phyloP scores from a whole-genome alignment of 2,113 vertebrate genomes.

The Fulica atra region DNA sequence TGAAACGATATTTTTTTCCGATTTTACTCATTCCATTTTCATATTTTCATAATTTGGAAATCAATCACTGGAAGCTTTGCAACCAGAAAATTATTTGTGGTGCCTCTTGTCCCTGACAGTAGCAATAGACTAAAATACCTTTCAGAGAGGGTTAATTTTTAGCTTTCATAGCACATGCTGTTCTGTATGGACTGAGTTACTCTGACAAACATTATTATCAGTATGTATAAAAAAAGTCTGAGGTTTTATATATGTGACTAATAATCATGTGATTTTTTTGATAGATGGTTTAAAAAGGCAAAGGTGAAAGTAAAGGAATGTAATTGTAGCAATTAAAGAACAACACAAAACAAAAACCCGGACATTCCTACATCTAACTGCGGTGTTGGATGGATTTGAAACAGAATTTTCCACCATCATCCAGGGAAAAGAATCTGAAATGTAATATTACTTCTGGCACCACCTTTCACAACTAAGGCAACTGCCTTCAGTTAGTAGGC shows the following conservation, averaged over 20 bases:
- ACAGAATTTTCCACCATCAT: constrained; percentile 64
- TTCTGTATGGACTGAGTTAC: neutral
- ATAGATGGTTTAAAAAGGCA: neutral
- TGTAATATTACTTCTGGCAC: constrained; percentile 78
- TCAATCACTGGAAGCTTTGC: neutral
- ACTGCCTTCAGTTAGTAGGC: constrained; percentile 65
- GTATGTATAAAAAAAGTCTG: neutral
- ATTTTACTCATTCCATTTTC: neutral
- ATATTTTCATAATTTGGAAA: neutral
- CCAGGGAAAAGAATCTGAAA: constrained; percentile 69
- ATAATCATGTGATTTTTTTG: neutral
- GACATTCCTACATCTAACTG: constrained; percentile 39
- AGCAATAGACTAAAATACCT: neutral
- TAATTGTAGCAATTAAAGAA: neutral
- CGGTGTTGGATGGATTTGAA: constrained; percentile 60
- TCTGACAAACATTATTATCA: neutral
- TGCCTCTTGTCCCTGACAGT: neutral
- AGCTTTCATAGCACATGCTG: neutral
- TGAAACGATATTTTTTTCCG: neutral
- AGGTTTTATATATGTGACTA: neutral
- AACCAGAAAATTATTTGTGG: neutral
- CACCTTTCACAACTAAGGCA: constrained; percentile 64
- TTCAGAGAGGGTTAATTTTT: neutral
- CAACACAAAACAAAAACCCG: neutral
- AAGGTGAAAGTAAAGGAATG: constrained; percentile 29